Percentiles rank a stretch among this genome's conserved stretches.
phyloP scores from a whole-genome alignment of 2,888 invertebrate species.

The Brachyopa scutellaris region DNA sequence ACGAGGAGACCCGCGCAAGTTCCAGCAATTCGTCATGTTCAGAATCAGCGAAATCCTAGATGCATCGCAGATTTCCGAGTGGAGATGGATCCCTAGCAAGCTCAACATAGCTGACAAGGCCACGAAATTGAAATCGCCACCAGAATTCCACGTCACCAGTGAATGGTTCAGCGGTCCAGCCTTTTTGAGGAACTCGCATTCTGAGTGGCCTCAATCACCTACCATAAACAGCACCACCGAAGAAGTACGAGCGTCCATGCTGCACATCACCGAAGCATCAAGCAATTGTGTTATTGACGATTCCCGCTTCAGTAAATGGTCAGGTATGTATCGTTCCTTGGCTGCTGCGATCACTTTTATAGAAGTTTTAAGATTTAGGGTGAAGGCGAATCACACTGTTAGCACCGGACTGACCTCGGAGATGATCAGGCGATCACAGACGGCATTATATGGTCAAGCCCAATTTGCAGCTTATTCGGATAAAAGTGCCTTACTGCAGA shows the following conservation, averaged over 20 bases:
- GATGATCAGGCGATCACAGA: neutral
- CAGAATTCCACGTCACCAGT: neutral
- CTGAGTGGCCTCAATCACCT: neutral
- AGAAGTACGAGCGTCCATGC: conserved; percentile 1
- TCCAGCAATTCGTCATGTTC: conserved; percentile 65
- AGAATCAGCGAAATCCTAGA: conserved; percentile 60
- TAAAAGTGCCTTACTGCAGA: neutral
- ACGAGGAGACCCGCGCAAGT: conserved; percentile 68
- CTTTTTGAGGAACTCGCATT: conserved; percentile 27
- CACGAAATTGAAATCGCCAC: conserved; percentile 41
- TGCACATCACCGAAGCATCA: conserved; percentile 8
- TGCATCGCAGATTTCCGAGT: conserved; percentile 31
- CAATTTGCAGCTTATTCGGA: neutral
- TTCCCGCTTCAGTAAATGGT: conserved; percentile 1
- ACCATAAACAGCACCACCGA: neutral
- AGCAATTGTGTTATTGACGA: neutral
- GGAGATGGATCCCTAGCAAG: conserved; percentile 60
- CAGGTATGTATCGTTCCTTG: conserved; percentile 3
- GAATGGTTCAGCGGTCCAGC: conserved; percentile 48
- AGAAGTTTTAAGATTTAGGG: neutral
- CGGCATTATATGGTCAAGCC: neutral
- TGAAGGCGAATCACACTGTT: neutral
- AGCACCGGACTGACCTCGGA: neutral
- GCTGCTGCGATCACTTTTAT: conserved; percentile 1
- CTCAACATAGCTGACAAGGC: conserved; percentile 62